Evolutionary conservation across 2,797 vertebrate genomes (phyloP), one percentile per base, ranked within the genome.

Genomic region (Neomorphus geoffroyi): DNA sequence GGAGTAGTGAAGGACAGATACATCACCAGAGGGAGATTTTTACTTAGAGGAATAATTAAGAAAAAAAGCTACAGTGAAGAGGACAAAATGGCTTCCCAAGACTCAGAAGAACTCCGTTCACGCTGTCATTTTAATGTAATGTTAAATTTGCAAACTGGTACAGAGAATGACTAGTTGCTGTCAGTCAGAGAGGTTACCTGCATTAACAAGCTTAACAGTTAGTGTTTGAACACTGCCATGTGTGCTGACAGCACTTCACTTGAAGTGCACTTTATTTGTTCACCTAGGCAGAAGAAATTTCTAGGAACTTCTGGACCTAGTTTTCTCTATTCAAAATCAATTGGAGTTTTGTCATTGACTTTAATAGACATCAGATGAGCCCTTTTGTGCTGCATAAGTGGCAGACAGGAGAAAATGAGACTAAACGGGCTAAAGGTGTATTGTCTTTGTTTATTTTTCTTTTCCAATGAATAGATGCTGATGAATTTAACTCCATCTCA

Each of bases 391-490:
- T 73, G 22, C 7, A 0, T 71, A 91, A 93, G 54, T 54, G 46
- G 28, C 35, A 80, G 67, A 65, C 19, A 82, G 67, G n/a, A 92
- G 79, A 89, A 93, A 83, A 39, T 61, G 56, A 85, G 50, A 77
- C 21, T 81, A 58, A 93, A 43, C 4, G 14, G 35, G 24, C 53
- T 70, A 75, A 85, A 67, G 33, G 27, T 67, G n/a, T n/a, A 60
- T 86, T 94, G 57, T 72, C 41, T 83, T 72, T 85, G 53, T 70
- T 95, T 95, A 87, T 83, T 96, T 93, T 86, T 88, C 79, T 88
- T 86, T 93, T 41, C n/a, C 51, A 75, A 21, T 75, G 57, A 89
- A 77, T 78, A 82, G 51, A 27, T 87, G 28, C 14, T 75, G 82
- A 92, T 83, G 77, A 93, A 70, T 91, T 78, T 83, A 78, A 86